Evolutionary conservation across 2,797 vertebrate genomes (phyloP).

Genomic region (Menidia menidia): DNA sequence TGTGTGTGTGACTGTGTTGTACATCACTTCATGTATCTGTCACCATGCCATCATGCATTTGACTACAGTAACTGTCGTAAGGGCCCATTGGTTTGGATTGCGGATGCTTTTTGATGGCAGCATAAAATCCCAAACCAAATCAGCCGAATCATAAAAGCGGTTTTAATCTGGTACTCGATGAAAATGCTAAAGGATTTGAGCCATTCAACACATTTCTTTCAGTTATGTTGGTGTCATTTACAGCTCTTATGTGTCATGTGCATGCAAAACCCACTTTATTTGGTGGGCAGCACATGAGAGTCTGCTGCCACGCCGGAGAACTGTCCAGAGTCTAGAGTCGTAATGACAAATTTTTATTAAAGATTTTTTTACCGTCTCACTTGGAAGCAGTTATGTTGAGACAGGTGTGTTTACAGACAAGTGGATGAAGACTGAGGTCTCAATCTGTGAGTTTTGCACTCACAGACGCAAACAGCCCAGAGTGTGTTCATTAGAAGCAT

Average conservation of each 20-base stretch:
- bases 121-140: slow-evolving; percentile 79
- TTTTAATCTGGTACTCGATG: slow-evolving; percentile 52
- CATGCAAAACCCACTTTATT: slow-evolving; percentile 24
- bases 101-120: slow-evolving; percentile 69
- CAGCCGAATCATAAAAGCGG: slow-evolving; percentile 73
- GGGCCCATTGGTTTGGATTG: slow-evolving; percentile 54
- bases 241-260: slow-evolving; percentile 21
- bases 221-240: slow-evolving; percentile 30
- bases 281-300: slow-evolving; percentile 2
- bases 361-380: slow-evolving; percentile 3
- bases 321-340: slow-evolving; percentile 20
- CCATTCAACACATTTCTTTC: slow-evolving; percentile 60
- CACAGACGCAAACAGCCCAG: slow-evolving; percentile 38
- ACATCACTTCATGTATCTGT: slow-evolving; percentile 32
- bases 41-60: slow-evolving; percentile 44
- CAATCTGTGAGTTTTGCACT: slow-evolving; percentile 38
- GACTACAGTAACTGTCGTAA: slow-evolving; percentile 23
- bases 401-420: slow-evolving; percentile 40
- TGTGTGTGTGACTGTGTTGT: slow-evolving; percentile 22
- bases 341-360: slow-evolving; percentile 3
- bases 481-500: slow-evolving; percentile 77
- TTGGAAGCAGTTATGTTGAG: slow-evolving; percentile 16
- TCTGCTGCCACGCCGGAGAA: slow-evolving; percentile 2
- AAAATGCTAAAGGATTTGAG: slow-evolving; percentile 68
- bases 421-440: slow-evolving; percentile 38